These are phyloP conservation scores for Nomia melanderi DNA, from an alignment of 1,140 invertebrate species.

Conservation along the genomic window DNA sequence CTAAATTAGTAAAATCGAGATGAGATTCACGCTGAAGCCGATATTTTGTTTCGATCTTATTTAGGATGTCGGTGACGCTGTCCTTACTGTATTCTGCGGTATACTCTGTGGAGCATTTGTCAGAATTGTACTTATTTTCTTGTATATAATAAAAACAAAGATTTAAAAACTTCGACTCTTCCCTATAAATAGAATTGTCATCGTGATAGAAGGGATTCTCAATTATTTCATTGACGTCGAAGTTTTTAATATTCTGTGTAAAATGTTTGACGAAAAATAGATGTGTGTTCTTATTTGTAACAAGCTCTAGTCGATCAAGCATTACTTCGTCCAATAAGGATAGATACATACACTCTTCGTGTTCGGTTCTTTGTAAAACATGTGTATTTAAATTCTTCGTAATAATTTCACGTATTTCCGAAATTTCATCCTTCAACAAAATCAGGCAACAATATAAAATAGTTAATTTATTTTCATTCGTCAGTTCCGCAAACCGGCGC, in stretches of 20 bases:
- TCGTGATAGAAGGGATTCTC: conserved; percentile 70
- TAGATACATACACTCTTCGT: conserved; percentile 48
- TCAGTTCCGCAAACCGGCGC: conserved; percentile 38
- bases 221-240: conserved; percentile 13
- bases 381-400: conserved; percentile 14
- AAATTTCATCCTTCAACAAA: conserved; percentile 62
- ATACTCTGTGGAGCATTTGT: neutral
- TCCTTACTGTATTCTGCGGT: neutral
- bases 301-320: neutral
- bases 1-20: conserved; percentile 49
- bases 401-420: conserved; percentile 47
- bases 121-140: conserved; percentile 6
- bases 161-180: conserved; percentile 70
- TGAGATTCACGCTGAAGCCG: conserved; percentile 44
- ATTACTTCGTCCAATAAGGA: conserved; percentile 25
- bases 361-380: conserved; percentile 10
- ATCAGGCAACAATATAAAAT: conserved; percentile 55
- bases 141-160: conserved; percentile 45
- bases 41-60: conserved; percentile 39
- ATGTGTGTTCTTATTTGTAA: neutral
- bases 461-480: conserved; percentile 16
- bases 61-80: neutral
- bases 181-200: conserved; percentile 54
- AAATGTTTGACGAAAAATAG: conserved; percentile 34
- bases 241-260: conserved; percentile 26